These are phyloP conservation scores for Aradophagus sp. DNA, from an alignment of 1,140 invertebrate species.

Conservation along the genomic window DNA sequence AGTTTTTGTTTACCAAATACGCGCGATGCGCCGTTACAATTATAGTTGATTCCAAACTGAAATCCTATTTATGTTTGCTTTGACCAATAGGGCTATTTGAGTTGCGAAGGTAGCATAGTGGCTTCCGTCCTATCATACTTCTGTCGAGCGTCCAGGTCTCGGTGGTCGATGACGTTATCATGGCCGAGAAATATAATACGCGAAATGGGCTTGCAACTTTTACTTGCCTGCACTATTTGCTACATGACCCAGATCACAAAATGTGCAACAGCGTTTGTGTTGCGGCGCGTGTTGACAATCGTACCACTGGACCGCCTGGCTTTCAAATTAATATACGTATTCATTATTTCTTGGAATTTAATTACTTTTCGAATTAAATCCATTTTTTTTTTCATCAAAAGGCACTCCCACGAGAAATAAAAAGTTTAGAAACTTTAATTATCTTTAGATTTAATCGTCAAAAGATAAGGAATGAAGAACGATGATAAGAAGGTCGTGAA, in stretches of 20 bases:
- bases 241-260: conserved; percentile 23
- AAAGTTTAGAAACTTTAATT: too few species aligned
- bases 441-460: too few species aligned
- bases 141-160: conserved; percentile 9
- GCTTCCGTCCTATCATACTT: conserved; percentile 20
- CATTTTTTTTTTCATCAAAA: conserved; percentile 1
- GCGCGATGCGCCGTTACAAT: conserved; percentile 15
- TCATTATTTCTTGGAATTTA: too few species aligned
- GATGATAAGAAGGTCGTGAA: too few species aligned
- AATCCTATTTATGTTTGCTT: conserved; percentile 32
- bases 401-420: too few species aligned
- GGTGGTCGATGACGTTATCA: conserved; percentile 17
- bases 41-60: conserved; percentile 22
- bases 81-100: conserved; percentile 34
- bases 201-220: conserved; percentile 31
- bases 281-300: conserved; percentile 30
- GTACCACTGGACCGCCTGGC: conserved; percentile 6
- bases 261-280: conserved; percentile 26
- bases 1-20: conserved; percentile 25
- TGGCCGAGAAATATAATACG: conserved; percentile 15
- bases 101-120: conserved; percentile 38
- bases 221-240: conserved; percentile 24
- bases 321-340: conserved; percentile 16
- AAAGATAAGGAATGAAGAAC: too few species aligned
- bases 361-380: conserved; percentile 10